These are phyloP conservation scores for Dipus sagitta DNA, from an alignment of 2,797 vertebrate genomes.

Conservation along the genomic window DNA sequence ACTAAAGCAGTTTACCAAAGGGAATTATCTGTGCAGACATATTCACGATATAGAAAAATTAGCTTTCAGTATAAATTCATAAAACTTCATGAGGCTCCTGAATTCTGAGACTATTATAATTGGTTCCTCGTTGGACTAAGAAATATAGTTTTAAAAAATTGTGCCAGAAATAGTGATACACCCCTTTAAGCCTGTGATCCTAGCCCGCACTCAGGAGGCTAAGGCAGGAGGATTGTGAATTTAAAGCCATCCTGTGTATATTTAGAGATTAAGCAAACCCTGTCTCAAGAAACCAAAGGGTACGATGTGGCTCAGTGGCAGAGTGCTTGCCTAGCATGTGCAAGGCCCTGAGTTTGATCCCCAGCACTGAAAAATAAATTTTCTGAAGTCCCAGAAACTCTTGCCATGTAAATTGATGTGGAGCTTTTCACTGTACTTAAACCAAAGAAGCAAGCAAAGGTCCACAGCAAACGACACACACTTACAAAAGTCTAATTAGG, in stretches of 20 bases:
- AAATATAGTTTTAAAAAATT: conserved; percentile 50
- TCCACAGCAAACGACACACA: background rate
- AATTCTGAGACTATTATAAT: background rate
- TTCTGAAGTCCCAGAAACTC: conserved; percentile 18
- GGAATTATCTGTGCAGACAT: background rate
- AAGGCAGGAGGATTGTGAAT: background rate
- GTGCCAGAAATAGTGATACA: background rate
- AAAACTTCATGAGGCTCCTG: conserved; percentile 26
- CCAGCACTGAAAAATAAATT: background rate
- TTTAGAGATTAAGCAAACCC: background rate
- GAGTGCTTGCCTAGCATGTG: too few relatives aligned
- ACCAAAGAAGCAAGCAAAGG: background rate
- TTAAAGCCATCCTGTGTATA: background rate
- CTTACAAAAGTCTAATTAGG: conserved; percentile 28
- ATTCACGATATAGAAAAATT: background rate
- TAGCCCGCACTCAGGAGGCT: background rate
- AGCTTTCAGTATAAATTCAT: conserved; percentile 16
- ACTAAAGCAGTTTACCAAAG: conserved; percentile 6
- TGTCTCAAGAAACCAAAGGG: background rate
- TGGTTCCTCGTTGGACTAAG: background rate
- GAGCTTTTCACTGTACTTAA: conserved; percentile 49
- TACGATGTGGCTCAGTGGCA: too few relatives aligned
- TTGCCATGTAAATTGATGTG: background rate
- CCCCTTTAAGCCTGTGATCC: background rate
- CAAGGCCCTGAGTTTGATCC: background rate